Evolutionary conservation across 2,888 invertebrate genomes (phyloP).

Genomic region (Microdon myrmicae): DNA sequence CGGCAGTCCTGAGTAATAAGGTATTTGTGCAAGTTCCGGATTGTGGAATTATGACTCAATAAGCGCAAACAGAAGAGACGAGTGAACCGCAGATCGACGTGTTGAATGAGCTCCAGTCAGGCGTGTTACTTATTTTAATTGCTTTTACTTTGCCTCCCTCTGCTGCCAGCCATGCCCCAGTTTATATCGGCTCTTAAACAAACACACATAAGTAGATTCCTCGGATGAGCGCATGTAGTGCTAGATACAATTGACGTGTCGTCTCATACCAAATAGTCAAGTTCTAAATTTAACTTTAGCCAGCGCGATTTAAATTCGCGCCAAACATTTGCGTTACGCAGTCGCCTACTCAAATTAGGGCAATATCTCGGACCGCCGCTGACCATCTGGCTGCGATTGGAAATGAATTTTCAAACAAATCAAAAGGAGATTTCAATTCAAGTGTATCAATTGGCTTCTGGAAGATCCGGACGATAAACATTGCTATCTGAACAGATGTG

Average conservation of each 20-base stretch:
- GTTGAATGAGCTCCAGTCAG: conserved; percentile 21
- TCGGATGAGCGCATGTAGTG: background rate
- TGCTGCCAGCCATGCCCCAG: conserved; percentile 21
- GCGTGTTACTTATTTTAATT: conserved; percentile 14
- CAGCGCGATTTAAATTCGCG: conserved; percentile 14
- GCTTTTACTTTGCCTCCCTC: background rate
- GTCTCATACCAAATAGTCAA: conserved; percentile 18
- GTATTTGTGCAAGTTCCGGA: conserved; percentile 8
- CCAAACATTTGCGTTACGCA: conserved; percentile 30
- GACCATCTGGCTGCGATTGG: conserved; percentile 33
- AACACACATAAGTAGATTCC: conserved; percentile 10
- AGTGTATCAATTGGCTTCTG: conserved; percentile 17
- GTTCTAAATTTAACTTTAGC: conserved; percentile 31
- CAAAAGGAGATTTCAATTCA: conserved; percentile 3
- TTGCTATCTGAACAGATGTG: conserved; percentile 35
- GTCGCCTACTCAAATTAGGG: conserved; percentile 22
- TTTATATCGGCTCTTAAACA: conserved; percentile 22
- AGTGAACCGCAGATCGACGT: conserved; percentile 5
- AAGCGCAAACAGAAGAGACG: conserved; percentile 25
- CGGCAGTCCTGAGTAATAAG: conserved; percentile 7
- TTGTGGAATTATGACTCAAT: conserved; percentile 19
- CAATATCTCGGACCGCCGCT: conserved; percentile 32
- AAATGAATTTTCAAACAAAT: background rate
- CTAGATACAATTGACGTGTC: conserved; percentile 17
- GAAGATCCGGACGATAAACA: conserved; percentile 12